These are phyloP conservation scores for Rhimphoctona megacephalus DNA, from an alignment of 2,888 invertebrate species.

Conservation along the genomic window DNA sequence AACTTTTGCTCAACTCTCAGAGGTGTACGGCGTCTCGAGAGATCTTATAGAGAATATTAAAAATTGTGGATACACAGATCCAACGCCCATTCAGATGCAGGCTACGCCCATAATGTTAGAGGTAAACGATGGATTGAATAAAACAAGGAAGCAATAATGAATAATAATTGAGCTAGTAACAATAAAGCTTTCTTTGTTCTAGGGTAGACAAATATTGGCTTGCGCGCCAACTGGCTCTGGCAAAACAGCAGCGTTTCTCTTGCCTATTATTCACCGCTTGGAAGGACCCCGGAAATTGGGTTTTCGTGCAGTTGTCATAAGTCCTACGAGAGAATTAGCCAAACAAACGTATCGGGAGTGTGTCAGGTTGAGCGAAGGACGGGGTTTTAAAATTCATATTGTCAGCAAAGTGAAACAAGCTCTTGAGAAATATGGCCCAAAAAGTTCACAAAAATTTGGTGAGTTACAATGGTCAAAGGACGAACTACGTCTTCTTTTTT, in stretches of 20 bases:
- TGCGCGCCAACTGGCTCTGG: conserved; percentile 99
- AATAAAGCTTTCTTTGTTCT: background rate
- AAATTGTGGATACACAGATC: conserved; percentile 90
- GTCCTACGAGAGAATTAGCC: conserved; percentile 97
- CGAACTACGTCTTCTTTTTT: conserved; percentile 20
- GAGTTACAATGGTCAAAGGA: conserved; percentile 73
- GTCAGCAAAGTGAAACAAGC: conserved; percentile 93
- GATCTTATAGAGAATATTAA: conserved; percentile 89
- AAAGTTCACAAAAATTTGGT: conserved; percentile 92
- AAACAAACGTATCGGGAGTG: conserved; percentile 95
- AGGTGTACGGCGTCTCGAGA: conserved; percentile 86
- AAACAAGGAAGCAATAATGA: background rate
- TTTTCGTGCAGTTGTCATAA: conserved; percentile 94
- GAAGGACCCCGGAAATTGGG: conserved; percentile 90
- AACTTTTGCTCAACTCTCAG: conserved; percentile 89
- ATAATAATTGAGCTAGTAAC: background rate
- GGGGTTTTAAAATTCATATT: conserved; percentile 91
- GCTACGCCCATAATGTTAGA: conserved; percentile 95
- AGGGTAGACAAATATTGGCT: conserved; percentile 94
- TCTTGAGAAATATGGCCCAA: conserved; percentile 89
- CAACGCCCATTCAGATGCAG: conserved; percentile 97
- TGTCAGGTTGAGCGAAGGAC: conserved; percentile 90
- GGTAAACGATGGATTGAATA: conserved; percentile 83
- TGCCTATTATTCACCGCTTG: conserved; percentile 94
- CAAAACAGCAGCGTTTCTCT: conserved; percentile 97